Evolutionary conservation across 1,140 invertebrate species (phyloP), one percentile per base, ranked within the genome.

Genomic region (Microplitis mediator): DNA sequence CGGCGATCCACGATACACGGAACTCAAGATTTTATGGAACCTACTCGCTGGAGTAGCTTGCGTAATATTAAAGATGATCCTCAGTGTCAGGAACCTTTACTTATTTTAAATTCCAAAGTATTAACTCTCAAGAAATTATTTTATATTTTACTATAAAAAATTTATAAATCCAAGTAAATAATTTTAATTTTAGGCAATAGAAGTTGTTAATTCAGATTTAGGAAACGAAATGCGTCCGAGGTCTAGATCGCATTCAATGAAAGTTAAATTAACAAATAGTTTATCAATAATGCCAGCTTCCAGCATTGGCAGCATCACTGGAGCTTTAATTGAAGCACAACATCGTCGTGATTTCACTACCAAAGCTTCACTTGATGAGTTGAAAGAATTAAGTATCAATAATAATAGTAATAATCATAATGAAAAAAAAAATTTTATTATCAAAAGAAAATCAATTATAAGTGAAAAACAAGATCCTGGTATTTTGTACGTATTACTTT

Each of bases 61-160:
- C 74, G 80, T 9, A 87, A 82, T 72, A 73, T 87, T 3, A 86
- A 84, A 58, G 80, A 85, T 50, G 79, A 78, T n/a, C 76, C 76
- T 14, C 5, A 6, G 23, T 62, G 67, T 64, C 76, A 84, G n/a
- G 69, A 77, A 36, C 79, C 82, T 1, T 70, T 81, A n/a, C 61
- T 84, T 58, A 78, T 75, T 13, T 77, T 82, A 62, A 70, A 75
- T 5, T 35, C 80, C 4, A 83, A 81, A 73, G 82, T 84, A 61
- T 63, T 51, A 3, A 11, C 39, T 39, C 6, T 8, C 11, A 39
- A 39, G 2, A 39, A 39, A 39, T 8, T 8, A 39, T 8, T 39
- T 4, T 8, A 39, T 11, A 8, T 39, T 6, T 8, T 4, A 8
- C 39, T 2, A 39, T 2, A 39, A 11, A 6, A 39, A 39, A 39